A percentile compares a stretch with the other conserved stretches of the same genome.
Conservation (phyloP, 2,797 vertebrate species). For the Emys orbicularis region DNA sequence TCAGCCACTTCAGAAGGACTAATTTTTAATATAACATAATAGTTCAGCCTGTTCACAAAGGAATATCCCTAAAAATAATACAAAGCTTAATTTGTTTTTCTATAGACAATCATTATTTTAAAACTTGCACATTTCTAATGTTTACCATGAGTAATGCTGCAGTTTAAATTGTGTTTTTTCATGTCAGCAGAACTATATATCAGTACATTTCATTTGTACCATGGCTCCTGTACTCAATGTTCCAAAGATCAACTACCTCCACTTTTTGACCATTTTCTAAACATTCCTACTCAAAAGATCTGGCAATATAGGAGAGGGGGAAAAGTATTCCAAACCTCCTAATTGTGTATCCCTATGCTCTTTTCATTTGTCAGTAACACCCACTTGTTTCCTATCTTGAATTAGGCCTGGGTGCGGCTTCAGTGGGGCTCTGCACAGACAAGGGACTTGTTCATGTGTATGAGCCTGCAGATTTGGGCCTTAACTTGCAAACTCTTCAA, state of each 20-base stretch:
- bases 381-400: not conserved
- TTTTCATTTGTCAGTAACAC: not conserved
- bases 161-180: not conserved
- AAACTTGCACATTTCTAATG: not conserved
- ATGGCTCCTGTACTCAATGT: not conserved
- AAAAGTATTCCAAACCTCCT: not conserved
- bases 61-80: not conserved
- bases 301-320: not conserved
- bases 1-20: not conserved
- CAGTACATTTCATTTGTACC: not conserved
- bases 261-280: not conserved
- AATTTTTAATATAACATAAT: accelerated
- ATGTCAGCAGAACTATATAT: too few species aligned
- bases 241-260: not conserved
- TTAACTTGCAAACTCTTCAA: not conserved
- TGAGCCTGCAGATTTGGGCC: not conserved
- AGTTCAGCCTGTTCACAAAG: not conserved
- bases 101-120: not conserved
- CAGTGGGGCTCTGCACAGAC: too few species aligned
- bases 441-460: not conserved
- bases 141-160: not conserved
- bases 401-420: not conserved
- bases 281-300: not conserved
- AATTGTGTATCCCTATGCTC: not conserved
- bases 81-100: not conserved